Base-by-base conservation (phyloP, 2,113 vertebrate species). In the Orthochromis malagaraziensis region DNA sequence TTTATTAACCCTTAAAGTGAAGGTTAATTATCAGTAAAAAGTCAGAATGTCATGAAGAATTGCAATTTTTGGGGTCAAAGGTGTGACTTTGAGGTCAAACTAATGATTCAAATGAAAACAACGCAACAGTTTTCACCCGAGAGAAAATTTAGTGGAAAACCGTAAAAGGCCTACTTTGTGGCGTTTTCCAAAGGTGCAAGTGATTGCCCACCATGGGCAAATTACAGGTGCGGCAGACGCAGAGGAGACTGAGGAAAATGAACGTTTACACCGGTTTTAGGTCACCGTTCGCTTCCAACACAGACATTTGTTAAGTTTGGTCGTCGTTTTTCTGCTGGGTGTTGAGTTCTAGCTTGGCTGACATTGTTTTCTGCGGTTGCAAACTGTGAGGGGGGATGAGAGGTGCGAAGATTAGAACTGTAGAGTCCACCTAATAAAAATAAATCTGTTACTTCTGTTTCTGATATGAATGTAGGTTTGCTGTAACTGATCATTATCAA, bases 111-210 rank as follows among this genome's bases (percentile, higher is more conserved):
- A 29, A 47, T 47, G 42, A 75, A 47, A 45, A 45, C 21, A 0
- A 73, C 2, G 2, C 21, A 6, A 21, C 1, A 26, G 68, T 73
- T 45, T 26, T 45, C 21, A 73, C 11, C 19, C 35, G 6, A 68
- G 63, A 68, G 33, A 40, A 14, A 42, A 6, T 70, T 16, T 24
- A 9, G 65, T 3, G 12, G n/a, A 26, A 24, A 42, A 26, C 5
- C 0, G n/a, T 16, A 16, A 21, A 45, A 70, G 21, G 13, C 12
- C 14, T 0, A 7, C 16, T 47, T 47, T 29, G 40, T 29, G 21
- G 21, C 4, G 0, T 73, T 73, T 73, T 29, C 2, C 1, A 0
- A 29, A 31, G 0, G 21, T 17, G 38, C 11, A 26, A 26, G 42
- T 19, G 1, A 29, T 75, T 75, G 0, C 16, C 70, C 42, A 4